A percentile compares a stretch with the other conserved stretches of the same genome.
Conservation (phyloP, 2,888 invertebrate genomes). For the Formica aserva region DNA sequence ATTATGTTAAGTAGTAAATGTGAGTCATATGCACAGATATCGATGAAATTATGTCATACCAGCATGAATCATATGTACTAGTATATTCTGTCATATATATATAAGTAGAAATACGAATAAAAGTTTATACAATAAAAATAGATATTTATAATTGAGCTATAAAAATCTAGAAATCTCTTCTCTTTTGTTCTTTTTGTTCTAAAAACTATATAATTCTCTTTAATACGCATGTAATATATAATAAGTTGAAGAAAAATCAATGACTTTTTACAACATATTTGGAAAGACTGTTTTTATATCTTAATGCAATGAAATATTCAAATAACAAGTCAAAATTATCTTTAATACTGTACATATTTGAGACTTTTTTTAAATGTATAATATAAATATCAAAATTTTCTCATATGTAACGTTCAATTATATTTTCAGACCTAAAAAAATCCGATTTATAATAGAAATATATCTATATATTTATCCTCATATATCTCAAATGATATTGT, state of each 20-base stretch:
- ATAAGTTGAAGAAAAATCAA: conserved; percentile 34
- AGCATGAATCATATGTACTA: conserved; percentile 35
- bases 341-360: conserved; percentile 27
- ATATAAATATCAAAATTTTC: conserved; percentile 35
- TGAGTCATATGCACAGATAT: conserved; percentile 47
- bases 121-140: conserved; percentile 22
- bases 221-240: conserved; percentile 17
- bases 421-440: conserved; percentile 39
- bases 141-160: conserved; percentile 27
- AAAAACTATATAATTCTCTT: conserved; percentile 8
- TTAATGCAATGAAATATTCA: conserved; percentile 23
- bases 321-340: conserved; percentile 5
- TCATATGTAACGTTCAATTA: conserved; percentile 32
- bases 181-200: conserved; percentile 14
- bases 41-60: conserved; percentile 35
- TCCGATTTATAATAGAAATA: conserved; percentile 7
- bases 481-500: conserved; percentile 41
- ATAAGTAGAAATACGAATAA: conserved; percentile 8
- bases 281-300: conserved; percentile 41
- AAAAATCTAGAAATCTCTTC: conserved; percentile 31
- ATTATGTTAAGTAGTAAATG: conserved; percentile 10
- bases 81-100: conserved; percentile 21
- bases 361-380: conserved; percentile 15
- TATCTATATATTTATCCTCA: conserved; percentile 10
- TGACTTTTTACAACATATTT: conserved; percentile 27